Base-by-base conservation (phyloP, 2,113 vertebrate genomes). In the Thryonomys swinderianus region DNA sequence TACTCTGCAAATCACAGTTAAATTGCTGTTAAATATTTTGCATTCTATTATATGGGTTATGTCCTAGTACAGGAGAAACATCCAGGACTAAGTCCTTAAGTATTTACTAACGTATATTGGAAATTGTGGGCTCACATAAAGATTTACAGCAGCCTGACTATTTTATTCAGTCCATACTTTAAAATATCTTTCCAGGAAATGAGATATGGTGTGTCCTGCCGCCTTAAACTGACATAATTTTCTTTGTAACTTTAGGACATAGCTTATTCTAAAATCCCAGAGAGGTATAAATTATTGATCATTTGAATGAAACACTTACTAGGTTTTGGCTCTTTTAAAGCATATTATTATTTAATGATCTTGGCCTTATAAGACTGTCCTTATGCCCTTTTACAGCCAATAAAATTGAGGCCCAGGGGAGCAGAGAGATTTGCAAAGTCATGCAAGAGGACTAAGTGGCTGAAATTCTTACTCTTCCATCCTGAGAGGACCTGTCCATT, bases 21-120 rank as follows among this genome's bases (percentile, higher is more conserved):
- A 96, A 96, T 96, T 95, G 40, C 88, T 96, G 88, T 91, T 96
- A 86, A 96, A 96, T 95, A 97, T 96, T 97, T 97, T 96, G 86
- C 62, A 96, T 92, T 94, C 78, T 83, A 57, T 92, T 96, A 37
- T 57, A 84, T 42, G 57, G 66, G 66, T 92, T 95, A 62, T 93
- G 13, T 86, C 67, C 81, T 91, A 71, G 21, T 91, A 53, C 12
- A 93, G 27, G 27, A 84, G n/a, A 86, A 97, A 57, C 7, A 71
- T 55, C 66, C 64, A 84, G 27, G 37, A 45, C 51, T 18, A 57
- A 88, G 34, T 82, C 32, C 55, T 89, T 78, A 88, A 67, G 71
- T 82, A 59, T 88, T 73, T 93, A 84, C 79, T 95, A 74, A 89
- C 55, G 17, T 78, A 21, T 3, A 69, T 32, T 69, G 40, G 45